phyloP scores from a whole-genome alignment of 2,797 vertebrate genomes.

The Ctenopoma kingsleyae region DNA sequence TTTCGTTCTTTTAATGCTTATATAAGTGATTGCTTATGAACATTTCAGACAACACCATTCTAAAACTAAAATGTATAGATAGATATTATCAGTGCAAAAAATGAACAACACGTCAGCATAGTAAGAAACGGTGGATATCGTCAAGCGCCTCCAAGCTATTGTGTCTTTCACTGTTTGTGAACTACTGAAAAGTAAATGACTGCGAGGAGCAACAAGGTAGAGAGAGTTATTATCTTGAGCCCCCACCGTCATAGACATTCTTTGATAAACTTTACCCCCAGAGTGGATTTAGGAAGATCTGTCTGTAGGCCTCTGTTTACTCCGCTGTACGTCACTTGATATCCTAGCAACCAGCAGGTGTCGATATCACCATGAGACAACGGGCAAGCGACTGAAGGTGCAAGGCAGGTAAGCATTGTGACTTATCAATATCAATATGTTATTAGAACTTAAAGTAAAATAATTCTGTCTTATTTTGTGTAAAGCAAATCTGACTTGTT shows the following conservation, averaged over 20 bases:
- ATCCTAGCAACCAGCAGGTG: constrained; percentile 63
- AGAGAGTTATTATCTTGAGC: not conserved
- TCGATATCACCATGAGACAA: constrained; percentile 26
- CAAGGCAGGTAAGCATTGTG: constrained; percentile 17
- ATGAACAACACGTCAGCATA: too few relatives aligned
- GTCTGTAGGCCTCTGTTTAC: too few relatives aligned
- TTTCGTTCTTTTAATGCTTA: not conserved
- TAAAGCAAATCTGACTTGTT: not conserved
- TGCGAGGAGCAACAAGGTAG: too few relatives aligned
- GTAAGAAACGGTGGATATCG: too few relatives aligned
- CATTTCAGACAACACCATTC: too few relatives aligned
- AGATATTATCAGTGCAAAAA: too few relatives aligned
- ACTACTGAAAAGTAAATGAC: too few relatives aligned
- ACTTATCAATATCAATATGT: not conserved
- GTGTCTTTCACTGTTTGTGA: too few relatives aligned
- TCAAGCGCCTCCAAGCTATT: too few relatives aligned
- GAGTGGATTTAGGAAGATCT: too few relatives aligned
- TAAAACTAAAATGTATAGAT: too few relatives aligned
- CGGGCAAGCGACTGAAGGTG: not conserved
- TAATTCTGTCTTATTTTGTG: not conserved
- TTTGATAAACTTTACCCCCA: not conserved
- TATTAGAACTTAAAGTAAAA: not conserved
- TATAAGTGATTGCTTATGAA: too few relatives aligned
- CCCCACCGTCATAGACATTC: not conserved
- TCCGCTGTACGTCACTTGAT: constrained; percentile 47